Conservation (phyloP, 2,113 vertebrate genomes). For the Ciconia maguari region DNA sequence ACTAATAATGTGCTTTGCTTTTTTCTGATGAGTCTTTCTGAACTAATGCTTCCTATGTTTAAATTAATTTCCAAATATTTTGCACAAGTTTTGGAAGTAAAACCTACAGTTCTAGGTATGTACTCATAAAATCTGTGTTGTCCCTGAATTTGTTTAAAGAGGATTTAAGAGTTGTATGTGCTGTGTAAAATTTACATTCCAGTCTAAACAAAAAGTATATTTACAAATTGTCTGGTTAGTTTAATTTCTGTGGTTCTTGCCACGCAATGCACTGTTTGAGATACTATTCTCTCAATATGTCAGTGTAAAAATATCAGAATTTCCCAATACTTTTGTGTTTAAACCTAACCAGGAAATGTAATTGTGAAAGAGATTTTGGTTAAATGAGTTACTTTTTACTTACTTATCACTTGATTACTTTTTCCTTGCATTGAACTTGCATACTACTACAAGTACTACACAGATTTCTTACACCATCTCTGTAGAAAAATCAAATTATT, state of each 20-base stretch:
- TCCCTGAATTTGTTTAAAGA: slow-evolving; percentile 14
- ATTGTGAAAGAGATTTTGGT: background rate
- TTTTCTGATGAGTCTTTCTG: background rate
- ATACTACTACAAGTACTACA: background rate
- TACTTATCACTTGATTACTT: background rate
- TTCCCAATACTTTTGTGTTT: background rate
- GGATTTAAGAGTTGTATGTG: slow-evolving; percentile 8
- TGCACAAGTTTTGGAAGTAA: background rate
- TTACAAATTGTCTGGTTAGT: slow-evolving; percentile 25
- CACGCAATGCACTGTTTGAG: background rate
- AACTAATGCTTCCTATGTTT: slow-evolving; percentile 47
- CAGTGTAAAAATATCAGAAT: background rate
- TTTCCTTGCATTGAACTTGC: background rate
- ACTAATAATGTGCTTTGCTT: background rate
- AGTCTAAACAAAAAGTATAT: slow-evolving; percentile 50
- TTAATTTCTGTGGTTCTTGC: background rate
- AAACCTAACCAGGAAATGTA: background rate
- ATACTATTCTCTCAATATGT: background rate
- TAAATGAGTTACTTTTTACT: background rate
- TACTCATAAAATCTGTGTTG: slow-evolving; percentile 9
- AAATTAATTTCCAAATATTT: slow-evolving; percentile 49
- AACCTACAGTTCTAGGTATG: slow-evolving; percentile 12
- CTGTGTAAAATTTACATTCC: slow-evolving; percentile 20
- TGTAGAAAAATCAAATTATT: background rate
- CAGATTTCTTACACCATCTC: background rate